Evolutionary conservation across 2,888 invertebrate genomes (phyloP).

Genomic region (Elmis aenea): DNA sequence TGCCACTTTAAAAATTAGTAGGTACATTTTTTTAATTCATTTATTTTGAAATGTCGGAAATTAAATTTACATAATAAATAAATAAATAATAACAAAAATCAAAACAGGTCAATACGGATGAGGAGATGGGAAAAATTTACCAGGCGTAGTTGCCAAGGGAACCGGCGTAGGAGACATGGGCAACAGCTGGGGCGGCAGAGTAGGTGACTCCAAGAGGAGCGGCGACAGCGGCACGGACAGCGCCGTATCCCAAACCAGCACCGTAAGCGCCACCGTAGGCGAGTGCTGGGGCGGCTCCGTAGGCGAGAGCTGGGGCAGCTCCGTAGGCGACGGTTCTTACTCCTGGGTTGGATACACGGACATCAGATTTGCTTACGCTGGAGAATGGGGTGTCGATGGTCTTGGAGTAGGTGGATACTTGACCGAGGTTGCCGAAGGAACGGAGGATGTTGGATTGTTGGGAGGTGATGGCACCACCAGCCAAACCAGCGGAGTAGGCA

Average conservation of each 20-base stretch:
- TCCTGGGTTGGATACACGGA: slow-evolving; percentile 63
- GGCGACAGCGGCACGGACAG: slow-evolving; percentile 35
- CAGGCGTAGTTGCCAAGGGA: too few species aligned
- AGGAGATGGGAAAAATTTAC: too few species aligned
- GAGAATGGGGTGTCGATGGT: slow-evolving; percentile 69
- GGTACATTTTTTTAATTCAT: too few species aligned
- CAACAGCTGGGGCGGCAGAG: slow-evolving; percentile 26
- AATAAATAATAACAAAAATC: too few species aligned
- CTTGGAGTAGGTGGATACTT: slow-evolving; percentile 65
- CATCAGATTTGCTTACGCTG: slow-evolving; percentile 64
- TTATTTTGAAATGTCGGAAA: too few species aligned
- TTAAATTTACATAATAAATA: too few species aligned
- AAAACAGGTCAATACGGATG: too few species aligned
- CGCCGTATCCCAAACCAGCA: too few species aligned
- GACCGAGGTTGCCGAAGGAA: slow-evolving; percentile 63
- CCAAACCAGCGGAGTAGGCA: slow-evolving; percentile 28
- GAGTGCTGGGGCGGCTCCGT: slow-evolving; percentile 26
- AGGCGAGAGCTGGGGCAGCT: slow-evolving; percentile 22
- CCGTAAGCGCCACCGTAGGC: too few species aligned
- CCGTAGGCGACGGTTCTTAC: slow-evolving; percentile 38
- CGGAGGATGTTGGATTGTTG: slow-evolving; percentile 59
- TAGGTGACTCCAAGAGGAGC: slow-evolving; percentile 22
- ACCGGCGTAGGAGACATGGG: too few species aligned
- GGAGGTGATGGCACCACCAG: slow-evolving; percentile 53
- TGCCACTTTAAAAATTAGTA: too few species aligned